These are phyloP conservation scores for Halcyon badia DNA, from an alignment of 2,797 vertebrate species.

Conservation along the genomic window DNA sequence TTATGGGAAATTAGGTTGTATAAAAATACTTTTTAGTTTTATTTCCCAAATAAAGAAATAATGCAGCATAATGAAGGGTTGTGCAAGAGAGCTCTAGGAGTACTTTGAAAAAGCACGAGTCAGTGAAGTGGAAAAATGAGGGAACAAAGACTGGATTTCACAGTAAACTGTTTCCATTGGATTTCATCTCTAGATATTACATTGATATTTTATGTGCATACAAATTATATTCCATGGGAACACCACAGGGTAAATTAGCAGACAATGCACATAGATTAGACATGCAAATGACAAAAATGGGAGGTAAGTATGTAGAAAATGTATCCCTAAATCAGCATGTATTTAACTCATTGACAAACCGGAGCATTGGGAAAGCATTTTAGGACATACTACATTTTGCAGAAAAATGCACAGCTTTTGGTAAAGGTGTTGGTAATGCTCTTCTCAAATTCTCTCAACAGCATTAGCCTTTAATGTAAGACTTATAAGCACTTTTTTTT, in stretches of 20 bases:
- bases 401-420: not conserved
- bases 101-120: conserved; percentile 59
- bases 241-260: conserved; percentile 49
- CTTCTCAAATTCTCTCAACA: not conserved
- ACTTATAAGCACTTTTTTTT: not conserved
- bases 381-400: not conserved
- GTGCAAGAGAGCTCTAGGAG: conserved; percentile 31
- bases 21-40: conserved; percentile 58
- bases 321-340: conserved; percentile 30
- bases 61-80: conserved; percentile 56
- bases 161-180: conserved; percentile 62
- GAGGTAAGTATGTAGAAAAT: conserved; percentile 33
- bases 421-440: not conserved
- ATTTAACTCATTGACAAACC: conserved; percentile 48
- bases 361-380: conserved; percentile 1
- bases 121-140: conserved; percentile 72
- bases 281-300: conserved; percentile 47
- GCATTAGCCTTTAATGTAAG: not conserved
- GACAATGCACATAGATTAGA: conserved; percentile 35
- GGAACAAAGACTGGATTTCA: conserved; percentile 70
- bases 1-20: conserved; percentile 33
- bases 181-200: conserved; percentile 65
- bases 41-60: conserved; percentile 68
- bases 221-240: conserved; percentile 65
- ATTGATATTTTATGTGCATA: conserved; percentile 68